Conservation (phyloP, 2,888 invertebrate species). For the Galerucella calmariensis region DNA sequence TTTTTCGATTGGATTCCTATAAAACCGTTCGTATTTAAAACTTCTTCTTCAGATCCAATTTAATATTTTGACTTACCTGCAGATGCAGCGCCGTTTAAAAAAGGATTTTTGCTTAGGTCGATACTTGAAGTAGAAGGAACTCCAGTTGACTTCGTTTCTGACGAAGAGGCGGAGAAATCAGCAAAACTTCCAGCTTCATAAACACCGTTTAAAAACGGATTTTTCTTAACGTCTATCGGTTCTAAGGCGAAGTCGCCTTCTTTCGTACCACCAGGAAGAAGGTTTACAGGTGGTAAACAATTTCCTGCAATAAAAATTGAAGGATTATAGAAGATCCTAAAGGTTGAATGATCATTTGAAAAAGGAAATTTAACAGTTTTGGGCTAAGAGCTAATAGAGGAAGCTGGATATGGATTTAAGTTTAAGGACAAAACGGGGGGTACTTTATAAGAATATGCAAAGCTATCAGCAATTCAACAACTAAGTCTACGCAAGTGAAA, state of each 20-base stretch:
- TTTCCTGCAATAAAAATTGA: conserved; percentile 22
- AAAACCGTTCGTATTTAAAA: conserved; percentile 58
- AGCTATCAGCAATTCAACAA: no score
- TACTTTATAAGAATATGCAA: no score
- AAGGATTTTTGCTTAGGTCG: conserved; percentile 58
- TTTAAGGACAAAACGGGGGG: no score
- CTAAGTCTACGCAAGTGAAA: no score
- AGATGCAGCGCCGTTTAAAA: conserved; percentile 56
- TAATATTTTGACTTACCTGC: conserved; percentile 47
- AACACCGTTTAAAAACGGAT: conserved; percentile 49
- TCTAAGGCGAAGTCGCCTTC: conserved; percentile 16
- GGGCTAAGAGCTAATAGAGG: no score
- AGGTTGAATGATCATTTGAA: no score
- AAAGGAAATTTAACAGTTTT: no score
- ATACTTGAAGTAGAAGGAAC: conserved; percentile 38
- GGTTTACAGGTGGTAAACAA: conserved; percentile 42
- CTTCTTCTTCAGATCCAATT: conserved; percentile 56
- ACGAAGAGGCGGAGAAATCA: conserved; percentile 30
- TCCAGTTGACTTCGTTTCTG: conserved; percentile 32
- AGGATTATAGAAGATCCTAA: not conserved
- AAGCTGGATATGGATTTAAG: no score
- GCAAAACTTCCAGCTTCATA: conserved; percentile 39
- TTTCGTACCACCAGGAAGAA: conserved; percentile 23
- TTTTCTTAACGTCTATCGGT: conserved; percentile 49
- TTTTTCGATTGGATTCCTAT: conserved; percentile 61